Evolutionary conservation across 35 echinoderm and acorn worm genomes (phyloP).

Genomic region (Stichopus chloronotus): DNA sequence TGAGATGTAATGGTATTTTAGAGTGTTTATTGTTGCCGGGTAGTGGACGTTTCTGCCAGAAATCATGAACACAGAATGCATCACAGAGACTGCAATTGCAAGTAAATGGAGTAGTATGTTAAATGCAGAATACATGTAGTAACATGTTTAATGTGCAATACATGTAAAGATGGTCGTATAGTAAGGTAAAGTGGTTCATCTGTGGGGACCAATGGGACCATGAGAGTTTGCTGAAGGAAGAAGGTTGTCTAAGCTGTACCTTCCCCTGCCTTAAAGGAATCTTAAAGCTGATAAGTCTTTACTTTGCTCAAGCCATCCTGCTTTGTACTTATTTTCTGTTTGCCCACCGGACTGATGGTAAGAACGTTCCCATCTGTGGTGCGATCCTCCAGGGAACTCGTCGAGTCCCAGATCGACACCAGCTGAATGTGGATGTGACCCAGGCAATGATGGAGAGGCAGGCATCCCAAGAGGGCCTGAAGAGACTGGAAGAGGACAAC

Average conservation of each 20-base stretch:
- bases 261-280: neutral
- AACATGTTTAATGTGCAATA: no score
- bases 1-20: no score
- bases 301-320: neutral
- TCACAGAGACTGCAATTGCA: no score
- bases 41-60: no score
- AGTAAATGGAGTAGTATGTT: no score
- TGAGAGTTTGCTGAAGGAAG: no score
- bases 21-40: no score
- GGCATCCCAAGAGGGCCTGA: slow-evolving; percentile 64
- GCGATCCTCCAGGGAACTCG: slow-evolving; percentile 63
- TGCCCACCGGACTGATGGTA: neutral
- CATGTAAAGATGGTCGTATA: no score
- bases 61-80: no score
- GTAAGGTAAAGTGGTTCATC: no score
- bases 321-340: neutral
- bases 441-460: slow-evolving; percentile 68
- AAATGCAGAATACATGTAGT: no score
- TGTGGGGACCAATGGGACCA: no score
- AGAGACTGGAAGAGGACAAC: slow-evolving; percentile 42
- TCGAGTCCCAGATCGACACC: slow-evolving; percentile 77
- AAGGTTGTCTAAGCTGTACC: neutral
- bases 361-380: neutral
- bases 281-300: neutral
- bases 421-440: slow-evolving; percentile 81